phyloP scores from a whole-genome alignment of 2,888 invertebrate genomes.

The Agonopterix alstromeriana region DNA sequence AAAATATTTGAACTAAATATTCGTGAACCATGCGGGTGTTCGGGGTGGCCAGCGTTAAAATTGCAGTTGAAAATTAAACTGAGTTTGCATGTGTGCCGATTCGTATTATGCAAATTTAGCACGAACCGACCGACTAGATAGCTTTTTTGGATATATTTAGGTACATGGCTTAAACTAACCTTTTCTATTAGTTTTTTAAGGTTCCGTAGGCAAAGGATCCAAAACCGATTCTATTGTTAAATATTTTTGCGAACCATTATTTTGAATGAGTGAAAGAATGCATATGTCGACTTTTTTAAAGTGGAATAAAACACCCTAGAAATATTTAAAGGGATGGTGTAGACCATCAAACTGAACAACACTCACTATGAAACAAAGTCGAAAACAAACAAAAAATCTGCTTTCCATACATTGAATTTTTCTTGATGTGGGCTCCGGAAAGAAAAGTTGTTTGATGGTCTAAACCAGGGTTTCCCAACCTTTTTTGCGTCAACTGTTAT shows the following conservation, averaged over 20 bases:
- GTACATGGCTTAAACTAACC: background rate
- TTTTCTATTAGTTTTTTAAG: background rate
- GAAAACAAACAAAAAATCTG: too few relatives aligned
- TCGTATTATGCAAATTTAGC: slow-evolving; percentile 29
- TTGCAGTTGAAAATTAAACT: slow-evolving; percentile 9
- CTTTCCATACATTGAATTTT: too few relatives aligned
- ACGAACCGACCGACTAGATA: slow-evolving; percentile 13
- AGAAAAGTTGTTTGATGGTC: too few relatives aligned
- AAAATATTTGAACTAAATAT: slow-evolving; percentile 1
- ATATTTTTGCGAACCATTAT: background rate
- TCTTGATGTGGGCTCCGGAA: too few relatives aligned
- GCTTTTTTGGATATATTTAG: slow-evolving; percentile 16
- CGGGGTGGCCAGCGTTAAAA: slow-evolving; percentile 1
- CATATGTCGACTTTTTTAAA: too few relatives aligned
- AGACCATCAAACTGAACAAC: too few relatives aligned
- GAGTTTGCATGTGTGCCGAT: slow-evolving; percentile 19
- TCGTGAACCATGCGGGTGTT: background rate
- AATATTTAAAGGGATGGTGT: too few relatives aligned
- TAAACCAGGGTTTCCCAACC: too few relatives aligned
- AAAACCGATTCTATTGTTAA: background rate
- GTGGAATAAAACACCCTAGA: too few relatives aligned
- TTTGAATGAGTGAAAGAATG: too few relatives aligned
- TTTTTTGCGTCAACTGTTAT: too few relatives aligned
- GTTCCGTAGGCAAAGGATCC: background rate
- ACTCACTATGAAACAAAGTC: too few relatives aligned